These are phyloP conservation scores for Pipistrellus pygmaeus DNA, from an alignment of 2,797 vertebrate genomes.

Conservation along the genomic window DNA sequence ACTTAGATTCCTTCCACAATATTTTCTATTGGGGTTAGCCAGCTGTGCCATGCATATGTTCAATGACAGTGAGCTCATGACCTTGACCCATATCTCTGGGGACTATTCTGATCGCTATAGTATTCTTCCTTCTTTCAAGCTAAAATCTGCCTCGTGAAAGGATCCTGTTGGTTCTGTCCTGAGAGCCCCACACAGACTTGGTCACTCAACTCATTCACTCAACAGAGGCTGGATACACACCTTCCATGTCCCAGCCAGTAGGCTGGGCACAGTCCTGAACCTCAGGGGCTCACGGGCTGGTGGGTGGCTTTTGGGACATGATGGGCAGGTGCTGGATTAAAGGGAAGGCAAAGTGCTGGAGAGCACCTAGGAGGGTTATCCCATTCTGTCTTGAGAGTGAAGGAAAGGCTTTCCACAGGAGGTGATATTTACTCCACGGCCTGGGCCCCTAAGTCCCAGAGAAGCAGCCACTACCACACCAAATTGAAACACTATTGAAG, in stretches of 20 bases:
- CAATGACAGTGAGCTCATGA: neutral
- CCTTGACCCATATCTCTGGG: neutral
- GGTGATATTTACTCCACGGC: neutral
- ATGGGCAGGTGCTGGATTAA: neutral
- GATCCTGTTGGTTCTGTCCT: neutral
- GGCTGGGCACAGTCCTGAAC: neutral
- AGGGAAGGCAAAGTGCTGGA: neutral
- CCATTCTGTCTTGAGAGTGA: neutral
- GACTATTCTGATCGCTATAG: neutral
- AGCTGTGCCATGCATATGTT: neutral
- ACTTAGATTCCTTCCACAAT: neutral
- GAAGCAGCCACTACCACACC: neutral
- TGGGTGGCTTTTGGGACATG: neutral
- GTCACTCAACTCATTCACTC: neutral
- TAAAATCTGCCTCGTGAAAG: neutral
- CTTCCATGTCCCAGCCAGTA: neutral
- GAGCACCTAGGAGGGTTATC: no score
- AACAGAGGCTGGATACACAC: neutral
- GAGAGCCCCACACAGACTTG: neutral
- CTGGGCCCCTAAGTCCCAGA: neutral
- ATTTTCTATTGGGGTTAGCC: neutral
- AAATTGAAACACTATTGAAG: neutral
- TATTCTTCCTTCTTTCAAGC: neutral
- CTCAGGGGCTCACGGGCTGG: neutral
- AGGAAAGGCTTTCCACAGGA: neutral